These are phyloP conservation scores for Poecilia velifera DNA, from an alignment of 2,797 vertebrate genomes.

Conservation along the genomic window DNA sequence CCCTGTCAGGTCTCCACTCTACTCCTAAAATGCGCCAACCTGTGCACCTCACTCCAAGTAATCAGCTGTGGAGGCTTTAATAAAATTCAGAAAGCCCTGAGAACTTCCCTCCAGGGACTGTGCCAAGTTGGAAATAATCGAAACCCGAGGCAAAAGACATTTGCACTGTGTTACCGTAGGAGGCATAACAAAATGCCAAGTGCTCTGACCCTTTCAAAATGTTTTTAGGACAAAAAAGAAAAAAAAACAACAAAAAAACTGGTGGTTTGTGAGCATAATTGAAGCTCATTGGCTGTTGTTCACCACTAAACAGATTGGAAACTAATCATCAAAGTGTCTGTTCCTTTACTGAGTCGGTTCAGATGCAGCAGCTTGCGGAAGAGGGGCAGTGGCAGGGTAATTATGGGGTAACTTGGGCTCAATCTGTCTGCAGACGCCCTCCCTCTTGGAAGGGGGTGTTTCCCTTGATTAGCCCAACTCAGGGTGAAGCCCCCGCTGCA, in stretches of 20 bases:
- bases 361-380: constrained; percentile 81
- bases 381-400: constrained; percentile 83
- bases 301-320: constrained; percentile 78
- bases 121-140: constrained; percentile 85
- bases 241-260: constrained; percentile 15
- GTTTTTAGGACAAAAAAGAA: constrained; percentile 51
- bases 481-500: constrained; percentile 86
- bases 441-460: constrained; percentile 83
- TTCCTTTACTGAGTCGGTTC: constrained; percentile 68
- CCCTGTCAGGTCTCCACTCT: constrained; percentile 83
- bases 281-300: constrained; percentile 70
- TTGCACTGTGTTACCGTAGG: constrained; percentile 78
- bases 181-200: constrained; percentile 78
- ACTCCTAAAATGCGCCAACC: constrained; percentile 82
- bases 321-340: constrained; percentile 78
- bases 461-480: constrained; percentile 85
- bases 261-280: constrained; percentile 63
- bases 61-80: constrained; percentile 86
- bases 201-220: constrained; percentile 75
- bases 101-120: constrained; percentile 79
- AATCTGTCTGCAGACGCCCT: constrained; percentile 82
- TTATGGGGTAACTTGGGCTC: constrained; percentile 83
- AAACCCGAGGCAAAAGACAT: constrained; percentile 83
- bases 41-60: constrained; percentile 82
- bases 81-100: constrained; percentile 85